Conservation (phyloP, 2,113 vertebrate species). For the Ammodramus savannarum region DNA sequence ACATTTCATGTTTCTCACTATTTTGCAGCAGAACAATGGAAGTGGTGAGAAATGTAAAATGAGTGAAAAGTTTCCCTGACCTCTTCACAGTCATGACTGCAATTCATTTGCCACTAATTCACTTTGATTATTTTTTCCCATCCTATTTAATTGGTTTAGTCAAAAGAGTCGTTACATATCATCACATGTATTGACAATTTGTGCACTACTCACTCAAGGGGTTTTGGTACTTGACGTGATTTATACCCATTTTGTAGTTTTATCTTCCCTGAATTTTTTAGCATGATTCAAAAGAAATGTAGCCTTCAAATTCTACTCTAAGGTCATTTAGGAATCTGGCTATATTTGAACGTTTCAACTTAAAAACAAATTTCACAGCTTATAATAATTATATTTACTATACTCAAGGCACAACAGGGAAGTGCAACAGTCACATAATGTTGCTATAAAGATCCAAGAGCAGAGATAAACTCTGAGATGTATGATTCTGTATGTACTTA, state of each 20-base stretch:
- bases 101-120: background rate
- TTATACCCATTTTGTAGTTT: background rate
- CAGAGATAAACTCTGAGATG: background rate
- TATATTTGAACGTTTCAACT: background rate
- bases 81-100: background rate
- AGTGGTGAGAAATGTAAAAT: background rate
- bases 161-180: background rate
- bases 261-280: background rate
- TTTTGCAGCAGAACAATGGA: background rate
- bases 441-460: background rate
- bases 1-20: background rate
- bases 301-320: background rate
- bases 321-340: background rate
- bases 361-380: background rate
- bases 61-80: background rate
- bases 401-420: background rate
- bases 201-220: background rate
- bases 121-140: background rate
- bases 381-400: background rate
- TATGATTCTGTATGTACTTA: background rate
- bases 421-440: background rate
- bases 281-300: background rate
- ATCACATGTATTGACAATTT: background rate
- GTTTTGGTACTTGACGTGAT: background rate
- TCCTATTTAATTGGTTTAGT: background rate